Conservation (phyloP, 2,113 vertebrate species). For the Zosterops pallidus region DNA sequence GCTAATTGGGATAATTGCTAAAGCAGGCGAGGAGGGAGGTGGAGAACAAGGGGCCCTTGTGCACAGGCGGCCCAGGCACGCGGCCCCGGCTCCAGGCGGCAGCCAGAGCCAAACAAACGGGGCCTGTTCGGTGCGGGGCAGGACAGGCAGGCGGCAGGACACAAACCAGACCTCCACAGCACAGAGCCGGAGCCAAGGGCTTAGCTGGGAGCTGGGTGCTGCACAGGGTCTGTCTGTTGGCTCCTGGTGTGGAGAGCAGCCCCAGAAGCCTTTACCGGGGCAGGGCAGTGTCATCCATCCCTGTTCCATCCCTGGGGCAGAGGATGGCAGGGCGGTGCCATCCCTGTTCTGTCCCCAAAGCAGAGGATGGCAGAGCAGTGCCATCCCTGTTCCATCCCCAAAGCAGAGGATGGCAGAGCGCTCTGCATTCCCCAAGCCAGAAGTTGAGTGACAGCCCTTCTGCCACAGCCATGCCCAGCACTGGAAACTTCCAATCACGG, state of each 20-base stretch:
- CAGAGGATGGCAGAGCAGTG: background rate
- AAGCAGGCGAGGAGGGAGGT: background rate
- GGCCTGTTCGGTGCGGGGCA: conserved; percentile 17
- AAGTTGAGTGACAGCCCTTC: background rate
- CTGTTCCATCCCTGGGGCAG: accelerated
- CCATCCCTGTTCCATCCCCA: too few relatives aligned
- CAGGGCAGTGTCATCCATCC: background rate
- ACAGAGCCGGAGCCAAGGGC: conserved; percentile 40
- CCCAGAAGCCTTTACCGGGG: accelerated
- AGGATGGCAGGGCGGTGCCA: background rate
- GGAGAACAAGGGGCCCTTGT: conserved; percentile 51
- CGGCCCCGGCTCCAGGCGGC: conserved; percentile 12
- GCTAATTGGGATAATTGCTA: conserved; percentile 61
- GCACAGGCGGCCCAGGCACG: conserved; percentile 20
- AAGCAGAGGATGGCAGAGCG: too few relatives aligned
- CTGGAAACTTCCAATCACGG: background rate
- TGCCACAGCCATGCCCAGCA: background rate
- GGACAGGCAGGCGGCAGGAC: conserved; percentile 30
- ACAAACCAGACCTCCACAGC: conserved; percentile 35
- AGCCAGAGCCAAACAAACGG: conserved; percentile 37
- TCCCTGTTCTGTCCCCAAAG: background rate
- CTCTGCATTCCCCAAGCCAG: background rate
- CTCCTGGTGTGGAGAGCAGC: accelerated
- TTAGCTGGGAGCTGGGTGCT: conserved; percentile 15
- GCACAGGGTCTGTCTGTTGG: background rate